Evolutionary conservation across 2,797 vertebrate species (phyloP), one percentile per base, ranked within the genome.

Genomic region (Chanos chanos): DNA sequence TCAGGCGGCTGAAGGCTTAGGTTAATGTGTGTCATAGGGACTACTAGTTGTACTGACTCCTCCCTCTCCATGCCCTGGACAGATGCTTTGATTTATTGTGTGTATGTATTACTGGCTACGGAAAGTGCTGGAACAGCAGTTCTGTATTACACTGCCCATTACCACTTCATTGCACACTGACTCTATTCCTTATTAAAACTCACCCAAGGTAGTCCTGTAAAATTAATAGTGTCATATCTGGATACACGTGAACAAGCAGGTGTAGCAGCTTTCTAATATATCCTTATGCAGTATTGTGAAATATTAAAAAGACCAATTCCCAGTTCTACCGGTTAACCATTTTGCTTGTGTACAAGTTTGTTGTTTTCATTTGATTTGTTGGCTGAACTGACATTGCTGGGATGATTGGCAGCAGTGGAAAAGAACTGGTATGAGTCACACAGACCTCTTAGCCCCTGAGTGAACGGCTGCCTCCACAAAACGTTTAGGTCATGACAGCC

Each of bases 401-500:
- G 3, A 52, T 84, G 79, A 84, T 78, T 82, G 83, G 83, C 77
- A 77, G 74, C n/a, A 0, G 8, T 8, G 13, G 45, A 75, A 69
- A 66, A 52, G 44, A 76, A 75, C 78, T 71, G 59, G 70, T 73
- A 53, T 60, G 78, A 84, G 76, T 81, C 78, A 66, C 55, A 13
- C 39, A 56, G 73, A 78, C 77, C 82, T 81, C 41, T 22, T 25
- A 25, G 61, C 63, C 77, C 51, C n/a, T 56, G 76, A 81, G 75
- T 51, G 72, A 80, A 72, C 25, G 55, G 19, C 75, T 52, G 65
- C 70, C 79, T 76, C 31, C 12, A 64, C 55, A 74, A 76, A 83
- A 73, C 3, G 61, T 72, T 65, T 3, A 66, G 80, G 79, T 84
- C 81, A 68, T 71, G 79, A 79, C 82, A 80, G 65, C 76, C 78